These are phyloP conservation scores for Alaudala cheleensis DNA, from an alignment of 2,113 vertebrate species.

Conservation along the genomic window DNA sequence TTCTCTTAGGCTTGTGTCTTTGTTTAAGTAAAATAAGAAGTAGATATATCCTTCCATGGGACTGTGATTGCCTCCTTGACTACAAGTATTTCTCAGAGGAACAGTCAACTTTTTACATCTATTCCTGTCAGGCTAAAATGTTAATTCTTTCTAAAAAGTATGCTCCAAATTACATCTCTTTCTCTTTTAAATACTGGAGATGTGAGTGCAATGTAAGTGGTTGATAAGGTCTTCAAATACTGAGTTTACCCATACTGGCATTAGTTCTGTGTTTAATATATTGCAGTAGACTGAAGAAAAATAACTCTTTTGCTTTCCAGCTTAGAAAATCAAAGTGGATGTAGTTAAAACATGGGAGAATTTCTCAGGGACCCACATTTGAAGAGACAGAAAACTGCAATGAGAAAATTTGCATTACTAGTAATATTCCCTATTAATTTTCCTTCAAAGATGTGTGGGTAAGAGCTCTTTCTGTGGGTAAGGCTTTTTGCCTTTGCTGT, in stretches of 20 bases:
- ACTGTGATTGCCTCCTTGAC: not conserved
- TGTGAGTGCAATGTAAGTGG: not conserved
- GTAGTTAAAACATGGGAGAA: slow-evolving; percentile 5
- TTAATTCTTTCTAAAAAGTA: not conserved
- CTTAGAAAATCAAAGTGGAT: not conserved
- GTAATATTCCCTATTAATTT: not conserved
- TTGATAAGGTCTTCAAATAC: not conserved
- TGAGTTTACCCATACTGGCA: not conserved
- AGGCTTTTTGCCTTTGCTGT: not conserved
- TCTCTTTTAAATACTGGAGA: not conserved
- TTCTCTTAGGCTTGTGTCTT: not conserved
- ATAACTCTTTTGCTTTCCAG: not conserved
- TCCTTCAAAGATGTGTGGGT: not conserved
- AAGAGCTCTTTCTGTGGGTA: not conserved
- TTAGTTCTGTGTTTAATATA: not conserved
- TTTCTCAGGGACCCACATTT: not conserved
- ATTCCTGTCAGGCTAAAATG: not conserved
- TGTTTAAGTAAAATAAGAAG: not conserved
- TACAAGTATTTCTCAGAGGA: not conserved
- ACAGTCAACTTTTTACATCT: not conserved
- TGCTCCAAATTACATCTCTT: not conserved
- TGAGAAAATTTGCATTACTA: not conserved
- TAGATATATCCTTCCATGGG: not conserved
- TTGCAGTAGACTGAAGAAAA: not conserved
- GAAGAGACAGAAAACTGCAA: slow-evolving; percentile 1